Evolutionary conservation across 1,140 invertebrate species (phyloP).

Genomic region (Heliconius melpomene): DNA sequence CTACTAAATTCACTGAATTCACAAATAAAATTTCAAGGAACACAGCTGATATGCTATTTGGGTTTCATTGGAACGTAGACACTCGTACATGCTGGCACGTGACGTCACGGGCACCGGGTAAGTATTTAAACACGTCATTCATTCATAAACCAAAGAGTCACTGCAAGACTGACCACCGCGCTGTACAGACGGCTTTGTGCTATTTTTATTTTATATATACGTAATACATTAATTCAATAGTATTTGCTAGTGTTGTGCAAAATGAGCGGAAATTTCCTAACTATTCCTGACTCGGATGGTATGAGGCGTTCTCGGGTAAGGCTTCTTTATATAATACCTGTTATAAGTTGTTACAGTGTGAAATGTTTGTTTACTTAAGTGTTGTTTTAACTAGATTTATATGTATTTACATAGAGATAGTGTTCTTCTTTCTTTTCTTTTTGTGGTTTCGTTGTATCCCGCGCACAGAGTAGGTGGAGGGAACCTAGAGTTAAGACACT

Average conservation of each 20-base stretch:
- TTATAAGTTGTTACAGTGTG: neutral
- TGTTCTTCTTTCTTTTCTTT: neutral
- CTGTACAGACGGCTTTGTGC: constrained; percentile 61
- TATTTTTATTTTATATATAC: constrained; percentile 24
- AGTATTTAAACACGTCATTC: constrained; percentile 76
- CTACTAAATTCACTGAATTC: constrained; percentile 38
- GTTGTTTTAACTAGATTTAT: no score
- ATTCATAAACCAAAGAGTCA: constrained; percentile 71
- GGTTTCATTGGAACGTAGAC: constrained; percentile 67
- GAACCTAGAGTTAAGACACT: no score
- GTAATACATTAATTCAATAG: constrained; percentile 16
- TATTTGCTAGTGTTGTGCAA: constrained; percentile 47
- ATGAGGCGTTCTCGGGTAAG: constrained; percentile 72
- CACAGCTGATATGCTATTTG: constrained; percentile 62
- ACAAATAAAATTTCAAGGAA: constrained; percentile 39
- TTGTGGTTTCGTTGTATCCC: no score
- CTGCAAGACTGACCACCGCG: constrained; percentile 53
- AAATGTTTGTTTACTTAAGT: neutral
- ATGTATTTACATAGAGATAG: no score
- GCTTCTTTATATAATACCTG: constrained; percentile 44
- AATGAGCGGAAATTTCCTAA: constrained; percentile 77
- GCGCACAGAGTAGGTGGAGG: no score
- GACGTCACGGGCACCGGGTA: constrained; percentile 56
- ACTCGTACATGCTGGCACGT: constrained; percentile 51
- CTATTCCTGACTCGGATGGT: constrained; percentile 66